A percentile compares a stretch with the other conserved stretches of the same genome.
phyloP scores from a whole-genome alignment of 53 echinoderm and acorn worm species.

The Paelopatides confundens region DNA sequence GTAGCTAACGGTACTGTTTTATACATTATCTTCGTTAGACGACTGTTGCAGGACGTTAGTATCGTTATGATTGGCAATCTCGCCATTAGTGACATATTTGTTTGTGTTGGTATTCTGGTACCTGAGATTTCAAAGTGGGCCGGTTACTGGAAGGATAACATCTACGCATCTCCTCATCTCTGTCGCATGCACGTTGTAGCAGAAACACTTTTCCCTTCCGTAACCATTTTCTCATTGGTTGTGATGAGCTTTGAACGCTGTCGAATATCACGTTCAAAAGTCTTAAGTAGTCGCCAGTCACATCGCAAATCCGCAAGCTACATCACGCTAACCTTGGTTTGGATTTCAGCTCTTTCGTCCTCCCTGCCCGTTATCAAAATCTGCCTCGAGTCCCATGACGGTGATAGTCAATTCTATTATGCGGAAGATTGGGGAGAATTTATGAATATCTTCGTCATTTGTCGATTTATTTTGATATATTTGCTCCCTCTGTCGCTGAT shows the following conservation, averaged over 20 bases:
- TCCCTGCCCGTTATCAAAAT: neutral
- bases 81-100: slow-evolving; percentile 26
- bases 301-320: neutral
- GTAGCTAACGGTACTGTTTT: slow-evolving; percentile 1
- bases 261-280: slow-evolving; percentile 15
- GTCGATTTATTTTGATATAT: slow-evolving; percentile 31
- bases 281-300: neutral
- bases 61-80: slow-evolving; percentile 34
- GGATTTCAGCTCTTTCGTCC: neutral
- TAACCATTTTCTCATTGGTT: slow-evolving; percentile 19
- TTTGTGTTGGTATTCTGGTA: slow-evolving; percentile 28
- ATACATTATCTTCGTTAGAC: neutral
- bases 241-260: slow-evolving; percentile 39
- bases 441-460: slow-evolving; percentile 10
- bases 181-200: slow-evolving; percentile 23
- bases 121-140: slow-evolving; percentile 38
- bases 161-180: neutral
- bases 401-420: neutral
- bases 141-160: slow-evolving; percentile 6
- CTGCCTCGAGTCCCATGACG: neutral
- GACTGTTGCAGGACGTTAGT: slow-evolving; percentile 24
- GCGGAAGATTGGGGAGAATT: slow-evolving; percentile 5
- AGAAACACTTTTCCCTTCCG: slow-evolving; percentile 22
- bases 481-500: neutral
- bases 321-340: neutral